Evolutionary conservation across 2,113 vertebrate genomes (phyloP), one percentile per base, ranked within the genome.

Genomic region (Ctenomys sociabilis): DNA sequence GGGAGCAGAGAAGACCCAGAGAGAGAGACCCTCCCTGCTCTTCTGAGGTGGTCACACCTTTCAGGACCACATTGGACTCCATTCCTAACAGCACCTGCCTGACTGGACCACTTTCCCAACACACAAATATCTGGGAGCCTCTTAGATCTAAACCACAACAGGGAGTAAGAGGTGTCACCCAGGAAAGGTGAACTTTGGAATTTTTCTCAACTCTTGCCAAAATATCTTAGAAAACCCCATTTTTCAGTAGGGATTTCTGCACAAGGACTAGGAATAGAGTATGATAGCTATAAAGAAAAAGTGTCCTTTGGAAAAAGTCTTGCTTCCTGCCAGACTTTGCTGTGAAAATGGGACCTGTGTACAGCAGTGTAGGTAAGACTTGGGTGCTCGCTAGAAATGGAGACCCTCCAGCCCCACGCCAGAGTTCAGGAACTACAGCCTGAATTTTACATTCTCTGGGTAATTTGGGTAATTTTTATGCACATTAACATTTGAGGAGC

Each of bases 401-500:
- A 19, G 66, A 88, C 3, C 35, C 57, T n/a, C 28, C 49, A 64
- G 3, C 22, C 40, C 54, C 13, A 6, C 7, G 26, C 12, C 64
- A 93, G 63, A 68, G 7, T 37, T 91, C 26, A 40, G 7, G 32
- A 92, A 61, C 40, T 66, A 75, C 43, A 95, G 24, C 72, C 52
- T 92, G 21, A 1, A 17, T 83, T 88, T 78, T 89, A 94, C 75
- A 37, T 75, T 45, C 12, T 35, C 32, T 61, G 28, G 35, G 72
- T 93, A 22, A 73, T 89, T 9, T 61, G 28, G 35, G 72, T 93
- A 22, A 73, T 89, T 9, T 73, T 26, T 37, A 63, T 19, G 9
- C 16, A 94, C 1, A 24, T 87, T 77, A 66, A 80, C 63, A 21
- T 85, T 73, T 86, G 59, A 93, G 72, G 94, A 91, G n/a, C 66